Base-by-base conservation (phyloP, 2,113 vertebrate species). In the Notothenia rossii region DNA sequence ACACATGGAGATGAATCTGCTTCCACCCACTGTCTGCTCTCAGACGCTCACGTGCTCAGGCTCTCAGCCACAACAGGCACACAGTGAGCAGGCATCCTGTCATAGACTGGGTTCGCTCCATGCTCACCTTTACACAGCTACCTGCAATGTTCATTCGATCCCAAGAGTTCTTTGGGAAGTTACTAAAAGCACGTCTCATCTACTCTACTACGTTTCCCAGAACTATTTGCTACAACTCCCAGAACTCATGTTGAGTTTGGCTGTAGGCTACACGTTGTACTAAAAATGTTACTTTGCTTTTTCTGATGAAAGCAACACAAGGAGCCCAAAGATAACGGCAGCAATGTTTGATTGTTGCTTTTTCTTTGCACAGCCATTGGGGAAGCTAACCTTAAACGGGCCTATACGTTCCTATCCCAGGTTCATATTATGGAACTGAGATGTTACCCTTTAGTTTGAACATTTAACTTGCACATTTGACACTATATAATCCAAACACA, bases 1-100 rank as follows among this genome's bases (percentile, higher is more conserved):
- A 88, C 92, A 91, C 72, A 92, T 84, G 91, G 87, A 81, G 79
- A 80, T 70, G 50, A 70, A 54, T 76, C 78, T 48, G 76, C 73
- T 50, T 81, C 81, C 77, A 60, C 82, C 66, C 80, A 75, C 84
- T 83, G 80, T 80, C 81, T 78, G 77, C 56, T 72, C 71, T 76
- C 54, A 65, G 64, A 43, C 63, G 13, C 83, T 65, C 77, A 81
- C 83, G 67, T 67, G 75, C 63, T 75, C 70, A 51, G 55, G 40
- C 43, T 10, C 61, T 70, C 50, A 12, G 51, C 48, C 78, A 78
- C 73, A 72, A 77, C 17, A 17, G 61, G 60, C 68, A 60, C 66
- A 66, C 51, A 59, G 67, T 58, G 12, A 63, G 54, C 70, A 8
- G 50, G 10, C 1, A 60, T 70, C 61, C 51, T 0, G 33, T 49